Evolutionary conservation across 2,888 invertebrate genomes (phyloP), one percentile per base, ranked within the genome.

Genomic region (Drosophila merina): DNA sequence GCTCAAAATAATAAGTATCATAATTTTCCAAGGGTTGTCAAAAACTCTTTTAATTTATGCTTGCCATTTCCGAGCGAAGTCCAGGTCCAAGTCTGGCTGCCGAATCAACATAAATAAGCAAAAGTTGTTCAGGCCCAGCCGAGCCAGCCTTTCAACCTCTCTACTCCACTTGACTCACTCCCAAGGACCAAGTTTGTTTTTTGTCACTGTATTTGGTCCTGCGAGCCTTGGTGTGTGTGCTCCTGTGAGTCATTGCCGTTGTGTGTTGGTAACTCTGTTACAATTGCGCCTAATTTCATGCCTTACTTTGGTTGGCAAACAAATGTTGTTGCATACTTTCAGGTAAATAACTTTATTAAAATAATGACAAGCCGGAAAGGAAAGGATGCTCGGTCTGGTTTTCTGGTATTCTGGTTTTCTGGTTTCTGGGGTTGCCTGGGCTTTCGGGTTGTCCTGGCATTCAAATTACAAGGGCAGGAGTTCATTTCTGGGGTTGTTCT

Each of bases 321-420:
- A 83, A 87, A 83, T 87, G 76, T 77, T 87, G 83, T 74, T 87
- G 77, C 80, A 70, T 86, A 82, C 84, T 86, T 85, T 85, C 87
- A 84, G 84, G 84, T 87, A 84, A 84, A 84, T 84, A 87, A 84
- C 83, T 84, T 84, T 84, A 84, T 84, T 84, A 87, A 84, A 85
- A 87, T 87, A 86, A 86, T 83, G 88, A 87, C 80, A 84, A 78
- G 79, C 84, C 75, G 56, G 54, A 31, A 54, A 58, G 54, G 45
- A 54, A 64, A 64, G 54, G 54, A 64, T 64, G 54, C n/a, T 64
- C 2, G 66, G 30, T 30, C 8, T 44, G 26, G 33, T 60, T 57
- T 14, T 25, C 30, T 14, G 33, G 55, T 28, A n/a, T 60, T 26
- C 12, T 45, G 57, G 58, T 57, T 42, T 14, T 25, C 30, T 14